These are phyloP conservation scores for Leptothorax acervorum DNA, from an alignment of 2,888 invertebrate genomes.

Conservation along the genomic window DNA sequence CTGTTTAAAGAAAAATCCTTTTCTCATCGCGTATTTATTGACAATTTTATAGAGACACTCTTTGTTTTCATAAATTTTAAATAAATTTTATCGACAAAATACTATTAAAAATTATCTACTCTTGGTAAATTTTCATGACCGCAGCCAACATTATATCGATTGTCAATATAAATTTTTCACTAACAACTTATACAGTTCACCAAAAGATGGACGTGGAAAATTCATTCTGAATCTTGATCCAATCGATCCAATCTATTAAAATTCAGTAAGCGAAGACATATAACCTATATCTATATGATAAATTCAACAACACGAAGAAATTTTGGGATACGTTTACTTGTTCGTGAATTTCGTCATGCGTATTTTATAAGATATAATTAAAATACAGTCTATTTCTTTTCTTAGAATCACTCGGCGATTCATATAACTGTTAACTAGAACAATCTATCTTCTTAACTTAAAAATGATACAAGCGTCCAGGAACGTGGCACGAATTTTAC, in stretches of 20 bases:
- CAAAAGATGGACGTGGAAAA: background rate
- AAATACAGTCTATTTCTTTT: background rate
- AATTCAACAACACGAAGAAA: background rate
- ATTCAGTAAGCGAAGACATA: background rate
- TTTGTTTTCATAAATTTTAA: background rate
- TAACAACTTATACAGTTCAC: too few species aligned
- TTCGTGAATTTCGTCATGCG: background rate
- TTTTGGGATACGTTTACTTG: background rate
- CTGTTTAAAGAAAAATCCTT: background rate
- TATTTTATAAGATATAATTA: background rate
- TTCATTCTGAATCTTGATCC: background rate
- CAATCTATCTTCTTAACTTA: background rate
- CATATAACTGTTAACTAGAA: background rate
- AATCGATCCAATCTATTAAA: too few species aligned
- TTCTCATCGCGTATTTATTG: background rate
- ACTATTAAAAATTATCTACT: too few species aligned
- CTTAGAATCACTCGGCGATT: background rate
- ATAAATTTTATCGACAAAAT: background rate
- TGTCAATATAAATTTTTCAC: too few species aligned
- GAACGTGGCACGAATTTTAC: slow-evolving; percentile 3
- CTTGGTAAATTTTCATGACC: background rate
- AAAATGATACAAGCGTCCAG: slow-evolving; percentile 30
- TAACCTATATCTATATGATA: background rate
- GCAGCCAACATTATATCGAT: too few species aligned
- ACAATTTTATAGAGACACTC: background rate